These are phyloP conservation scores for Xestobium rufovillosum DNA, from an alignment of 2,888 invertebrate genomes.

Conservation along the genomic window DNA sequence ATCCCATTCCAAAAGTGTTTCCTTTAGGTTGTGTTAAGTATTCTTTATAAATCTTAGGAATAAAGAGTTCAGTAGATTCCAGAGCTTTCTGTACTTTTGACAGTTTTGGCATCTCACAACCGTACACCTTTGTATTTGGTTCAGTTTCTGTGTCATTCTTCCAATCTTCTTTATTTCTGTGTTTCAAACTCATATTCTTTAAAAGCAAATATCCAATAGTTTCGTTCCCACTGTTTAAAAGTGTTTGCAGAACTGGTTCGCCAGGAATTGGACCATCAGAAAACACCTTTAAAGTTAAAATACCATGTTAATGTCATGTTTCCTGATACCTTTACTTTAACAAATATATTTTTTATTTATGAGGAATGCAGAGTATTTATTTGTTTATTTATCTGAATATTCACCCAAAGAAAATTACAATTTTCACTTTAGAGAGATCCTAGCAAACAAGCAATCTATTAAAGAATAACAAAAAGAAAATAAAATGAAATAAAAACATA, in stretches of 20 bases:
- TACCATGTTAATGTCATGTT: background rate
- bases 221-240: slow-evolving; percentile 69
- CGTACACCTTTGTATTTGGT: slow-evolving; percentile 43
- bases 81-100: slow-evolving; percentile 38
- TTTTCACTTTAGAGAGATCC: too few species aligned
- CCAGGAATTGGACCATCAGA: slow-evolving; percentile 50
- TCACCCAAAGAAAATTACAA: slow-evolving; percentile 2
- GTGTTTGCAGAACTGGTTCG: slow-evolving; percentile 60
- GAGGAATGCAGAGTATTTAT: slow-evolving; percentile 5
- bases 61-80: slow-evolving; percentile 55
- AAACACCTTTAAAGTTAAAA: slow-evolving; percentile 26
- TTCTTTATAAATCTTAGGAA: slow-evolving; percentile 75
- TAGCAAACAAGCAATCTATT: too few species aligned
- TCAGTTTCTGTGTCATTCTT: slow-evolving; percentile 29
- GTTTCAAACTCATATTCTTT: slow-evolving; percentile 85
- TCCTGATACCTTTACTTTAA: background rate
- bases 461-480: too few species aligned
- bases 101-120: slow-evolving; percentile 43
- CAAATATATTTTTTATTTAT: slow-evolving; percentile 11
- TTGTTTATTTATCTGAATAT: slow-evolving; percentile 12
- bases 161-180: slow-evolving; percentile 44
- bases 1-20: slow-evolving; percentile 75
- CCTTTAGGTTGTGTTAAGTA: slow-evolving; percentile 66
- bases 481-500: too few species aligned
- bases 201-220: slow-evolving; percentile 83